These are phyloP conservation scores for Bimastos eiseni DNA, from an alignment of 2,888 invertebrate species.

Conservation along the genomic window DNA sequence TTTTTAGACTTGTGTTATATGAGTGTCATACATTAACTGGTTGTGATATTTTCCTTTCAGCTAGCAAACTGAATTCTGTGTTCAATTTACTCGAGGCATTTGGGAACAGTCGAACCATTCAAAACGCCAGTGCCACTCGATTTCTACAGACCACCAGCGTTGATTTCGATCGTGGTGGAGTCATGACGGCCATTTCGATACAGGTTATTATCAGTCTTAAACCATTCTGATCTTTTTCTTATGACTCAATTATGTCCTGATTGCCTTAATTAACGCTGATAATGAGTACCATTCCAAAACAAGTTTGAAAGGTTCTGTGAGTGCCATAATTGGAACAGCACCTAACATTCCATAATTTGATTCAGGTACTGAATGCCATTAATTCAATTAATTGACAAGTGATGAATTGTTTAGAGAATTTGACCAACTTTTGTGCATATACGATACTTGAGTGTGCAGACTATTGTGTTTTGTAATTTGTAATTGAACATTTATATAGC, in stretches of 20 bases:
- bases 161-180: slow-evolving; percentile 28
- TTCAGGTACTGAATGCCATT: too few relatives aligned
- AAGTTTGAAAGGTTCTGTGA: not conserved
- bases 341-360: too few relatives aligned
- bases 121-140: slow-evolving; percentile 25
- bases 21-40: not conserved
- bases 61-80: slow-evolving; percentile 20
- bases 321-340: not conserved
- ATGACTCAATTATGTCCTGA: not conserved
- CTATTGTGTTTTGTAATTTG: not conserved
- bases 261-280: not conserved
- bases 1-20: not conserved
- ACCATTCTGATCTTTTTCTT: not conserved
- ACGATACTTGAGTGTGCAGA: not conserved
- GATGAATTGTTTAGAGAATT: too few relatives aligned
- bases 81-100: slow-evolving; percentile 33
- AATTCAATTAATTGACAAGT: too few relatives aligned
- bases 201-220: slow-evolving; percentile 14
- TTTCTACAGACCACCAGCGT: slow-evolving; percentile 3
- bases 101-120: slow-evolving; percentile 21
- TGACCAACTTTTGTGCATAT: not conserved
- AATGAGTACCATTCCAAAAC: not conserved
- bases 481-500: too few relatives aligned
- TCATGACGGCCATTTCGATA: slow-evolving; percentile 16
- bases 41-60: slow-evolving; percentile 2